Conservation (phyloP, 1,140 invertebrate genomes). For the Drosophila mayri region DNA sequence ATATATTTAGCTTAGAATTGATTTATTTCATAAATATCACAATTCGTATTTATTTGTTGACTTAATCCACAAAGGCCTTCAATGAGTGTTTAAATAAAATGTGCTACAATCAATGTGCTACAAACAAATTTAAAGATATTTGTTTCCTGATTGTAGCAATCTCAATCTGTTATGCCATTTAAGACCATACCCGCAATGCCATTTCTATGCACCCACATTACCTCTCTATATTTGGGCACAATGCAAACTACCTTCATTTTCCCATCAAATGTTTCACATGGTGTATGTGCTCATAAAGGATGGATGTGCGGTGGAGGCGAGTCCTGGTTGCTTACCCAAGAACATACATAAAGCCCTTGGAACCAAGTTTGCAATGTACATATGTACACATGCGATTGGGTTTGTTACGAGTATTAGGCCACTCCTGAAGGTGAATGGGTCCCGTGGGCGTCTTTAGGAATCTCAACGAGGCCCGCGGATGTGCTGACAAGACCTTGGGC, state of each 20-base stretch:
- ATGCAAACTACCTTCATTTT: conserved; percentile 9
- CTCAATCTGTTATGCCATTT: not conserved
- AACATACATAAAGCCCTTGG: conserved; percentile 28
- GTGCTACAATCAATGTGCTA: not conserved
- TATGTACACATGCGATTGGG: conserved; percentile 30
- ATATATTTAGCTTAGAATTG: too few relatives aligned
- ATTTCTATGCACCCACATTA: conserved; percentile 8
- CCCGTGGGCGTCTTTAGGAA: conserved; percentile 63
- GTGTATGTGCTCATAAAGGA: not conserved
- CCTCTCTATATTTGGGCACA: not conserved
- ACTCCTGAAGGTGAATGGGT: conserved; percentile 56
- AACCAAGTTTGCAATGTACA: conserved; percentile 22
- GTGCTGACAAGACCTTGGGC: conserved; percentile 43
- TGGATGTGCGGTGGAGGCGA: not conserved
- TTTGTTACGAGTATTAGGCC: conserved; percentile 40
- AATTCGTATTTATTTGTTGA: not conserved
- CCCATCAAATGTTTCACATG: conserved; percentile 23
- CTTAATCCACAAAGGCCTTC: not conserved
- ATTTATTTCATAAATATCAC: not conserved
- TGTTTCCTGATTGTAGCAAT: too few relatives aligned
- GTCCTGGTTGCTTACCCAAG: conserved; percentile 1
- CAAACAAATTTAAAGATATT: too few relatives aligned
- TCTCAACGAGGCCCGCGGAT: conserved; percentile 11
- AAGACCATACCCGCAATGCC: not conserved
- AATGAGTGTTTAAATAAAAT: not conserved